These are phyloP conservation scores for Premnoplex brunnescens DNA, from an alignment of 2,797 vertebrate genomes.

Conservation along the genomic window DNA sequence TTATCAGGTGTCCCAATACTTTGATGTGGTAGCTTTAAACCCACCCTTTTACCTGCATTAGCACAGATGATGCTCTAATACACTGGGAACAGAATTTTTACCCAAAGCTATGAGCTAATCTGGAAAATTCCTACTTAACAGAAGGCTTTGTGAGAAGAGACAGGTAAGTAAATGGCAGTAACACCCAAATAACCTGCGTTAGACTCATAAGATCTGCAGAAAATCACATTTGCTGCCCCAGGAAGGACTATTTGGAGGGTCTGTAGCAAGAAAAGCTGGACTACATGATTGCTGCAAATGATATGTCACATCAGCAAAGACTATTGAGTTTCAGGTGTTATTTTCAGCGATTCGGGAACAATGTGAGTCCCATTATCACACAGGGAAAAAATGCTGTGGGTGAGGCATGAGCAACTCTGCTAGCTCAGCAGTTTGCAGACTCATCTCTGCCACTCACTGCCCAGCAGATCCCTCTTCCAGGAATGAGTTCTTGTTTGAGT, in stretches of 20 bases:
- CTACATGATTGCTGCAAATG: background rate
- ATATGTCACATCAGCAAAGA: background rate
- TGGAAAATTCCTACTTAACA: background rate
- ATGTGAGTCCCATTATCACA: background rate
- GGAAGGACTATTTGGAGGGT: background rate
- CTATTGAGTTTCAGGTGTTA: background rate
- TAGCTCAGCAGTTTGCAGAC: background rate
- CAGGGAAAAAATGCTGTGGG: rapidly evolving
- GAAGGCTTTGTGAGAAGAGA: background rate
- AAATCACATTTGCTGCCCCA: background rate
- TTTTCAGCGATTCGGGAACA: background rate
- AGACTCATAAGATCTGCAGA: background rate
- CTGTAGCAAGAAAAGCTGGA: background rate
- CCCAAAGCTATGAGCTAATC: background rate
- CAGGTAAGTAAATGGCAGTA: background rate
- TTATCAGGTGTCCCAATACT: background rate
- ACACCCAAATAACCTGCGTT: background rate
- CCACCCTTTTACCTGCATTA: background rate
- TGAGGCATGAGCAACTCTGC: background rate
- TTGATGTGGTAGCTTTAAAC: background rate
- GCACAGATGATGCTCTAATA: background rate
- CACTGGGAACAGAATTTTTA: background rate
- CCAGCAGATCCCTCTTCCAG: background rate
- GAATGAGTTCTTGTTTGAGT: background rate
- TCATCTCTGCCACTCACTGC: background rate